phyloP scores from a whole-genome alignment of 2,888 invertebrate genomes.

The Agrotis segetum region DNA sequence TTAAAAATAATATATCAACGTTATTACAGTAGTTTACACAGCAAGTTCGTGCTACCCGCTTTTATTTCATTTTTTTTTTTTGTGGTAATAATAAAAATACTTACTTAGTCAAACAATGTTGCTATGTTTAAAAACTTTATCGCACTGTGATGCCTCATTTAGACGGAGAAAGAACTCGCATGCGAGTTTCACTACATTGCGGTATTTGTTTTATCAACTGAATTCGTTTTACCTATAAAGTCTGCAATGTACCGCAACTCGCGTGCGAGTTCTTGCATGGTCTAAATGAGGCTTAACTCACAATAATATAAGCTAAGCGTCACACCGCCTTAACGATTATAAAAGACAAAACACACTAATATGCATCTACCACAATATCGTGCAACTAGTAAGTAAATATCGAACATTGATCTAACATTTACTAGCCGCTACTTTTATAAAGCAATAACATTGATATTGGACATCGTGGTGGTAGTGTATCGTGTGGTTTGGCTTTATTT shows the following conservation, averaged over 20 bases:
- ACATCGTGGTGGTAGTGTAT: constrained; percentile 18
- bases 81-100: neutral
- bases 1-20: too few relatives aligned
- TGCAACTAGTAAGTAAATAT: constrained; percentile 25
- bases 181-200: too few relatives aligned
- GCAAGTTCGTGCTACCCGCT: too few relatives aligned
- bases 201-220: too few relatives aligned
- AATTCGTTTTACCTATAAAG: too few relatives aligned
- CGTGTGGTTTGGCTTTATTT: constrained; percentile 45
- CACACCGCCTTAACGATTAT: constrained; percentile 9
- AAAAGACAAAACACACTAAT: constrained; percentile 52
- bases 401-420: constrained; percentile 28
- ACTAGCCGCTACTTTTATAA: constrained; percentile 33
- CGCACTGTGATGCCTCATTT: too few relatives aligned
- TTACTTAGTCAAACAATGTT: neutral
- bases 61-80: too few relatives aligned
- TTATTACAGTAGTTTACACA: too few relatives aligned
- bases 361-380: constrained; percentile 44
- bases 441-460: constrained; percentile 8
- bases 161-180: too few relatives aligned
- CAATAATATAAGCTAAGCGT: constrained; percentile 1
- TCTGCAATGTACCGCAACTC: too few relatives aligned
- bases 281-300: too few relatives aligned
- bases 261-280: too few relatives aligned
- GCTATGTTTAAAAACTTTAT: constrained; percentile 2